Conservation (phyloP, 2,113 vertebrate species). For the Guaruba guarouba region DNA sequence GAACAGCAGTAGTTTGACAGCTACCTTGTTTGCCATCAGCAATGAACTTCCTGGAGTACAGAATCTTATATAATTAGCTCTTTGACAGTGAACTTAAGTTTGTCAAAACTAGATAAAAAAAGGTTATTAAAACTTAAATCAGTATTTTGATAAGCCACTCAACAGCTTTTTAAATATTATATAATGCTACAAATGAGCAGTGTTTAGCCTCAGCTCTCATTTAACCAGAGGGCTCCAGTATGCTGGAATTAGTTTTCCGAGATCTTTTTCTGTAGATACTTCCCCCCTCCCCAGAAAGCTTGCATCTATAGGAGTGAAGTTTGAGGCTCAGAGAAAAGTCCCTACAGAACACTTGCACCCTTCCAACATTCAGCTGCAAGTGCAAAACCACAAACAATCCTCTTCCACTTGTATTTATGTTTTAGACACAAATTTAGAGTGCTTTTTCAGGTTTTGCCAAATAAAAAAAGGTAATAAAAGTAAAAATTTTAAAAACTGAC, state of each 20-base stretch:
- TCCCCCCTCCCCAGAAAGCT: background rate
- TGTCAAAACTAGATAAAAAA: background rate
- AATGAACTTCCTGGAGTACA: background rate
- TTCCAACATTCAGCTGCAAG: background rate
- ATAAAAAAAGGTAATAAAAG: background rate
- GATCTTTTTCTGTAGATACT: background rate
- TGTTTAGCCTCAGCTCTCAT: background rate
- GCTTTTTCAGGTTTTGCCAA: background rate
- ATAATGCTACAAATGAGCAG: background rate
- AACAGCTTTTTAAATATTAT: background rate
- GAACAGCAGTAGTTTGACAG: background rate
- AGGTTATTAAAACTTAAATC: background rate
- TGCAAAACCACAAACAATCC: background rate
- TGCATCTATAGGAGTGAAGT: background rate
- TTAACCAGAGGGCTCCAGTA: background rate
- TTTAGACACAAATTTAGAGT: background rate
- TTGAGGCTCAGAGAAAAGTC: background rate
- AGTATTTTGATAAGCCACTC: background rate
- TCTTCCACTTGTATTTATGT: background rate
- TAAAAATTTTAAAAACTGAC: background rate
- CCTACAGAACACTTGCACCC: background rate
- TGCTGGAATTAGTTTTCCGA: background rate
- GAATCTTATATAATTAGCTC: background rate
- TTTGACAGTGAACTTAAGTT: background rate
- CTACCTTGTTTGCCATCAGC: background rate